Evolutionary conservation across 2,888 invertebrate genomes (phyloP), one percentile per base, ranked within the genome.

Genomic region (Lissonota sp.): DNA sequence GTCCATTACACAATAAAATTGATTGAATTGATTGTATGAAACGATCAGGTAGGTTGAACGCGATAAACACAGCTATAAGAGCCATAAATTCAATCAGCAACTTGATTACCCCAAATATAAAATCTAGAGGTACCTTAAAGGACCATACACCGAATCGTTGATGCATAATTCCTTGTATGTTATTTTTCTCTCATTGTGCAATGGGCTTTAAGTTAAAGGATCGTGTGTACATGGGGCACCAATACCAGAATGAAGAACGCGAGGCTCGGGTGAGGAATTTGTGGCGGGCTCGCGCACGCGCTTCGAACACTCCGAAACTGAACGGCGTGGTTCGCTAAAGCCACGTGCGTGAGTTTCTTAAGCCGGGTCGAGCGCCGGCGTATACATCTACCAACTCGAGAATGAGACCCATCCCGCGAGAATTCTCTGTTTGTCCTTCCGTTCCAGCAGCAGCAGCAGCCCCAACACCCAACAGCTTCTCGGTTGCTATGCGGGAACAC

Each of bases 401-500:
- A 70, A 42, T 42, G 55, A 67, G 71, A 71, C 8, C 51, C 51
- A 49, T 37, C 10, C n/a, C 10, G 5, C n/a, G 49, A 49, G 49
- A 49, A 49, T 10, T 69, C 77, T 80, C 83, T 87, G 86, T 86
- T 86, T 87, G 87, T 87, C 86, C 88, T 86, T 85, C 86, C 86
- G 84, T 84, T 81, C 84, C 83, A 44, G 42, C 64, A 37, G 57
- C 62, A 62, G 53, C 63, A 80, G 49, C 79, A 74, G 58, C 58
- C 64, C 71, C 72, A 75, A 53, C 64, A 73, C 64, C 75, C 60
- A 55, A 26, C 74, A 40, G 39, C 44, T 57, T 69, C 80, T 85
- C 84, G 85, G 90, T 90, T 90, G 90, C 90, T 90, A 90, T 90
- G 90, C 90, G 89, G 86, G 88, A 86, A 71, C 71, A 12, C 51